A percentile compares a stretch with the other conserved stretches of the same genome.
phyloP scores from a whole-genome alignment of 2,797 vertebrate genomes.

The Girardinus metallicus region DNA sequence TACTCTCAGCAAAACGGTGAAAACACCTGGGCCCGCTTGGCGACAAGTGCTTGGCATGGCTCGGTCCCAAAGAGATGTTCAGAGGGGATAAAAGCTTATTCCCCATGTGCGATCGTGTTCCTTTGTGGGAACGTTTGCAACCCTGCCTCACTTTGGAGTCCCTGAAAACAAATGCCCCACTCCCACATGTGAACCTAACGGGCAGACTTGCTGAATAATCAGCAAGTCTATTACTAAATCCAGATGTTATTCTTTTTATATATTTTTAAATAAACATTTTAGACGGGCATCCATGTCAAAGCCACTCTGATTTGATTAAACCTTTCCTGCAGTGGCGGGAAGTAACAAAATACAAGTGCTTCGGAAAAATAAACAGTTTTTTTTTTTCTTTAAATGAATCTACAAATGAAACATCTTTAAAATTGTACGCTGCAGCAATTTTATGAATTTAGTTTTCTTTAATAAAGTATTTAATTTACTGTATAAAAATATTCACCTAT shows the following conservation, averaged over 20 bases:
- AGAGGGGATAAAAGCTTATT: slow-evolving; percentile 39
- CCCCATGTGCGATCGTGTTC: neutral
- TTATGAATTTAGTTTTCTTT: too few species aligned
- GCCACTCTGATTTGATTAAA: slow-evolving; percentile 22
- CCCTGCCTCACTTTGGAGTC: slow-evolving; percentile 51
- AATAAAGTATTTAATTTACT: too few species aligned
- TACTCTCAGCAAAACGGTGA: slow-evolving; percentile 53
- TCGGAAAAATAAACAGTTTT: too few species aligned
- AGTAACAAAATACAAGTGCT: too few species aligned
- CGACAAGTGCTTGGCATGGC: slow-evolving; percentile 37
- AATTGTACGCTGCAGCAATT: too few species aligned
- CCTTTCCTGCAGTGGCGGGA: neutral
- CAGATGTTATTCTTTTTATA: slow-evolving; percentile 26
- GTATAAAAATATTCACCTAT: too few species aligned
- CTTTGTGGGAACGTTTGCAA: slow-evolving; percentile 10
- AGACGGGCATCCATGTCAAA: neutral
- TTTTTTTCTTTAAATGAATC: too few species aligned
- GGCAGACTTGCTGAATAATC: slow-evolving; percentile 33
- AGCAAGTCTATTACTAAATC: slow-evolving; percentile 19
- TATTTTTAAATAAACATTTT: neutral
- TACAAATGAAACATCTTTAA: too few species aligned
- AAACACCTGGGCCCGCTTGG: slow-evolving; percentile 69
- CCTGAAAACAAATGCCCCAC: slow-evolving; percentile 54
- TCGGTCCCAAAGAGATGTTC: slow-evolving; percentile 15
- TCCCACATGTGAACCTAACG: slow-evolving; percentile 54